phyloP scores from a whole-genome alignment of 2,113 vertebrate species.

The Petrocephalus zakoni region DNA sequence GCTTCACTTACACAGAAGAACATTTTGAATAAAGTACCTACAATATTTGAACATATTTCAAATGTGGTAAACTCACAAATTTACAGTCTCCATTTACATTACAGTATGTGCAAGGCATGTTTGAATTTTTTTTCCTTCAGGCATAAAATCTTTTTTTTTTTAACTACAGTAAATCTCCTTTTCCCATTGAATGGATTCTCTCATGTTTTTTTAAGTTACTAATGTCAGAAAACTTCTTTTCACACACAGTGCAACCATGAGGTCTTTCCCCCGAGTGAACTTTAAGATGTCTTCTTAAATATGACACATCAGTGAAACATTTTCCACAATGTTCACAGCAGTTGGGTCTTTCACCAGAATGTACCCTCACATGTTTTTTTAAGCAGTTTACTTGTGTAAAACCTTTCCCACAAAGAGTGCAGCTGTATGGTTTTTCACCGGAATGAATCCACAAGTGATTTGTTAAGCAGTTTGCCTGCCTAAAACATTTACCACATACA shows the following conservation, averaged over 20 bases:
- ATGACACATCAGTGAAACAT: conserved; percentile 1
- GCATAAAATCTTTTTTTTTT: not conserved
- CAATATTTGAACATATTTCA: not conserved
- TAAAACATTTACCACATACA: conserved; percentile 1
- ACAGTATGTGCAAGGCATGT: not conserved
- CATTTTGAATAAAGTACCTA: not conserved
- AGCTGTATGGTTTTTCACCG: conserved; percentile 3
- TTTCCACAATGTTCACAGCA: conserved; percentile 4
- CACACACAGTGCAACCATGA: not conserved
- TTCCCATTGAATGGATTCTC: not conserved
- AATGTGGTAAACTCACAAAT: not conserved
- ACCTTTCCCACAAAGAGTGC: conserved; percentile 5
- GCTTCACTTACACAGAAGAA: not conserved
- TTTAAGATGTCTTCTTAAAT: conserved; percentile 9
- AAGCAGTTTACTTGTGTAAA: conserved; percentile 9
- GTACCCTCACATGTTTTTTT: conserved; percentile 1
- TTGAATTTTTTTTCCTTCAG: not conserved
- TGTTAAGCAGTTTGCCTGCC: conserved; percentile 11
- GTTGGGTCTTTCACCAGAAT: not conserved
- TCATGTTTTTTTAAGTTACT: not conserved
- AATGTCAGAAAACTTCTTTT: not conserved
- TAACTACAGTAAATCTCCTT: not conserved
- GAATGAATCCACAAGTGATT: conserved; percentile 5
- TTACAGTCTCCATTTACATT: not conserved
- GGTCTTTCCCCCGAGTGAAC: not conserved